phyloP scores from a whole-genome alignment of 92 coral and sea anemone species.

The Porites rus region DNA sequence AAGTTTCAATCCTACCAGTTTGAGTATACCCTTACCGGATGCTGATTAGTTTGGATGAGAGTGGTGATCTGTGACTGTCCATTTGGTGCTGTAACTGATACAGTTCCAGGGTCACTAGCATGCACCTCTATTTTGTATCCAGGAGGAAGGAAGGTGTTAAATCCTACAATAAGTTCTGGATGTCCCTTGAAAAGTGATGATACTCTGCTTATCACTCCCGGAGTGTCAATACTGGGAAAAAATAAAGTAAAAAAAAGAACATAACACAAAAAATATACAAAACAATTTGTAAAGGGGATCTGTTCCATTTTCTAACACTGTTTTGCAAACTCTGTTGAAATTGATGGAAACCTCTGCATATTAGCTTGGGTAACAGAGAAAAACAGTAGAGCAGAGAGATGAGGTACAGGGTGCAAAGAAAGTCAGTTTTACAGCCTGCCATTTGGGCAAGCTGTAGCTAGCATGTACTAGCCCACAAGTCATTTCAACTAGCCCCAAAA shows the following conservation, averaged over 20 bases:
- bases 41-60: slow-evolving; percentile 45
- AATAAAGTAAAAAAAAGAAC: neutral
- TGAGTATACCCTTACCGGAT: slow-evolving; percentile 30
- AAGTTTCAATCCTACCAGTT: too few species aligned
- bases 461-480: too few species aligned
- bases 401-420: too few species aligned
- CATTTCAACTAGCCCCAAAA: too few species aligned
- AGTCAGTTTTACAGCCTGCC: too few species aligned
- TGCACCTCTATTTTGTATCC: slow-evolving; percentile 99
- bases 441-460: too few species aligned
- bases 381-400: too few species aligned
- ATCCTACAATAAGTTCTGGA: slow-evolving; percentile 96
- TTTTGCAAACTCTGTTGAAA: too few species aligned
- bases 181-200: slow-evolving; percentile 96
- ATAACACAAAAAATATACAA: too few species aligned
- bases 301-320: too few species aligned
- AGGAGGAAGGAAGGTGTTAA: slow-evolving; percentile 98
- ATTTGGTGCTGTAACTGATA: slow-evolving; percentile 95
- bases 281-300: neutral
- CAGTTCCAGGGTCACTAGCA: slow-evolving; percentile 92
- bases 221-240: slow-evolving; percentile 90
- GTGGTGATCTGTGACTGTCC: slow-evolving; percentile 81
- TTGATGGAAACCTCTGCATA: too few species aligned
- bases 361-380: too few species aligned
- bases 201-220: slow-evolving; percentile 97